Evolutionary conservation across 1,140 invertebrate species (phyloP), one percentile per base, ranked within the genome.

Genomic region (Ladona fulva): DNA sequence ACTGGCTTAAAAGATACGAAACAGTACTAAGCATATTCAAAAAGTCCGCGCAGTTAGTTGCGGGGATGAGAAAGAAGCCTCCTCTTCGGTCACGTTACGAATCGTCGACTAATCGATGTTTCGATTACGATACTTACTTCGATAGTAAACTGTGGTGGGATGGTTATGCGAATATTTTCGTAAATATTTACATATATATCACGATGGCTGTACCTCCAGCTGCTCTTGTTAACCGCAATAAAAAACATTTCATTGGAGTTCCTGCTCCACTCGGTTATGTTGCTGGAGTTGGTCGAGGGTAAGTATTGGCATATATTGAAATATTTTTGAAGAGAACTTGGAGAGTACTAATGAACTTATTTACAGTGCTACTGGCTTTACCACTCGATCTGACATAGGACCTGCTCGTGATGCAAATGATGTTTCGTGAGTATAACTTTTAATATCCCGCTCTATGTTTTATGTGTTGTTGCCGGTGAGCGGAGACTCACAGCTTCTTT

Each of bases 361-460:
- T 92, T 91, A 81, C 83, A 97, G 96, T 84, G 98, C 98, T 16
- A 99, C 98, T 82, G 98, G 98, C 78, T 99, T 99, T 83, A 99
- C 98, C 19, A 99, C 98, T 77, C 90, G 98, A 80, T 99, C 97
- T 85, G 98, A 99, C 94, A 99, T 99, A 88, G 98, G 98, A 89
- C 98, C 98, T 77, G 98, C 98, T 22, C 88, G 97, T 84, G 97
- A 99, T 90, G 95, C 96, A 0, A 97, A 97, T 86, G 97, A 99
- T 88, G 97, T 99, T 74, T 97, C 97, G 90, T 94, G 89, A 92
- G 92, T 92, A 84, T n/a, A 79, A 25, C 77, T 79, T 75, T 52
- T 76, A 66, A 6, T 66, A 37, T 37, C 1, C 29, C 29, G 8
- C 8, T 37, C 29, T 8, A 37, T 37, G 8, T 37, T 37, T 37